Percentiles rank a stretch among this genome's conserved stretches.
phyloP scores from a whole-genome alignment of 1,140 invertebrate species.

The Brachionus paranguensis region DNA sequence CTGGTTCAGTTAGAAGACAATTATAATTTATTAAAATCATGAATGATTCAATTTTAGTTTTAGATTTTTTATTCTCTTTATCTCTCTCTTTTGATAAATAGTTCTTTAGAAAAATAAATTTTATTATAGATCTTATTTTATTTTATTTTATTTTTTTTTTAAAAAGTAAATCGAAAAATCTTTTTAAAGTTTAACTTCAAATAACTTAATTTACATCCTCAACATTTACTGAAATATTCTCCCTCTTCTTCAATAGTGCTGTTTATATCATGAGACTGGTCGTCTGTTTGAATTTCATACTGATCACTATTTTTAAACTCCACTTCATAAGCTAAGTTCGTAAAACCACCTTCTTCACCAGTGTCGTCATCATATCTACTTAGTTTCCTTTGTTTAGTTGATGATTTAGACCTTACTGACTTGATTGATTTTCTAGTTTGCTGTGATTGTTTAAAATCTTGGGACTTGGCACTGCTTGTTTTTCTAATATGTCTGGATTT shows the following conservation, averaged over 20 bases:
- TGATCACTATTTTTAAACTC: conserved; percentile 37
- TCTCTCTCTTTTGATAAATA: background rate
- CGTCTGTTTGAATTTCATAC: background rate
- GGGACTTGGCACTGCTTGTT: conserved; percentile 38
- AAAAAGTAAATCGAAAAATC: background rate
- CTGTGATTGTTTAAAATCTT: conserved; percentile 8
- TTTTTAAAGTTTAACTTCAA: background rate
- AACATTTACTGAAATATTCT: conserved; percentile 36
- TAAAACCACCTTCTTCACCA: conserved; percentile 18
- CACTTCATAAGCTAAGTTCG: conserved; percentile 35
- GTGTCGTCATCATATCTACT: background rate
- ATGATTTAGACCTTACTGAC: background rate
- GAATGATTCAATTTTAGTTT: background rate
- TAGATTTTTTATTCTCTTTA: background rate
- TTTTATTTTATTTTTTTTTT: background rate
- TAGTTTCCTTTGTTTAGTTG: background rate
- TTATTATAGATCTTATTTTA: background rate
- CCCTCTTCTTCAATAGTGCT: conserved; percentile 4
- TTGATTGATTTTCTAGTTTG: conserved; percentile 7
- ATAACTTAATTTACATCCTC: background rate
- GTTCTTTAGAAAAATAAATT: background rate
- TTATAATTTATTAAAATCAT: background rate
- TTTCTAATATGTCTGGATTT: conserved; percentile 37
- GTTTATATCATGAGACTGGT: background rate
- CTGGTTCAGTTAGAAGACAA: conserved; percentile 39